These are phyloP conservation scores for Bubo scandiacus DNA, from an alignment of 2,113 vertebrate species.

Conservation along the genomic window DNA sequence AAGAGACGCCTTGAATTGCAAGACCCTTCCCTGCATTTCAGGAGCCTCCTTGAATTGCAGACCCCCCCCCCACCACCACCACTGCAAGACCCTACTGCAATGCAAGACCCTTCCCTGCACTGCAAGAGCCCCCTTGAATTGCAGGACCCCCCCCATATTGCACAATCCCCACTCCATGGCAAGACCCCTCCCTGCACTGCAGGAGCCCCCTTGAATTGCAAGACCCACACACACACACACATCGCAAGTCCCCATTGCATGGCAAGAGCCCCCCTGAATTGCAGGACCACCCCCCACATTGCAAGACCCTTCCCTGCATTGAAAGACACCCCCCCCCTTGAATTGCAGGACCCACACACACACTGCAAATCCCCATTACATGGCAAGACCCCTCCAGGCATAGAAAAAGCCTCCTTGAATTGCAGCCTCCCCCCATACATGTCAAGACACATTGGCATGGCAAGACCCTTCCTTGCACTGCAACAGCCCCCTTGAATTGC, in stretches of 20 bases:
- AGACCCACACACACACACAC: background rate
- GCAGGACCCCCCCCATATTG: no score
- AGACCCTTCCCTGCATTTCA: background rate
- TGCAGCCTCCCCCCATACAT: background rate
- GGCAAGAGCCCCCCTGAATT: background rate
- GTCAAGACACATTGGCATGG: background rate
- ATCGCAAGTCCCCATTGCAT: rapidly evolving
- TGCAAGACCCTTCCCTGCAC: background rate
- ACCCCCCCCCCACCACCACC: no score
- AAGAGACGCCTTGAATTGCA: background rate
- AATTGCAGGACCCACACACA: background rate
- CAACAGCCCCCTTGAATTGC: background rate
- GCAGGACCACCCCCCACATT: background rate
- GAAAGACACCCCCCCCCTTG: background rate
- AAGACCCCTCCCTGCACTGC: background rate
- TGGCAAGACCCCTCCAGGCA: background rate
- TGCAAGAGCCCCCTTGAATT: background rate
- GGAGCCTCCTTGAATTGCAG: background rate
- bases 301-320: background rate
- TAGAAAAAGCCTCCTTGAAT: background rate
- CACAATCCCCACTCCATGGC: no score
- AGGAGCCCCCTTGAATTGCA: background rate
- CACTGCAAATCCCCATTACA: background rate
- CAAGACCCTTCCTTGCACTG: background rate
- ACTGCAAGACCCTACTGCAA: no score